A percentile compares a stretch with the other conserved stretches of the same genome.
These are phyloP conservation scores for Tachuris rubrigastra DNA, from an alignment of 2,113 vertebrate genomes.

Conservation along the genomic window DNA sequence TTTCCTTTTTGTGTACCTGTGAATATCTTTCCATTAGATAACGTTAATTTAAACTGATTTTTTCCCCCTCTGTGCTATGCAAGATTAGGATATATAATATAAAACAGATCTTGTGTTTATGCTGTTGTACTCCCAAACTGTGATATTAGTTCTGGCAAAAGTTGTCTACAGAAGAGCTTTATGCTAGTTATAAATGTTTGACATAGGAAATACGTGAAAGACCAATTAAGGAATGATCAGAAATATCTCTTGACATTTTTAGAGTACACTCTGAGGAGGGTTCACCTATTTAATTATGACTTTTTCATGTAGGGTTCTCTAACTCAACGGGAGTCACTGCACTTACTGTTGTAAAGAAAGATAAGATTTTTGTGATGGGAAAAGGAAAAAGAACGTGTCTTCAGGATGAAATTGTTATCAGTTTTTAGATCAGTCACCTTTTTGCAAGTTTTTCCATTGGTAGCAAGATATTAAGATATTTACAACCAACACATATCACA, in stretches of 20 bases:
- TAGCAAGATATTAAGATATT: constrained; percentile 27
- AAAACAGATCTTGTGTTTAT: neutral
- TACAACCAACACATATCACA: constrained; percentile 11
- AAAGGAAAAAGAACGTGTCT: neutral
- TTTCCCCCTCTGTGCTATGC: neutral
- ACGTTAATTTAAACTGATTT: neutral
- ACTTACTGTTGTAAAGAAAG: neutral
- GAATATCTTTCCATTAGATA: neutral
- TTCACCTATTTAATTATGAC: constrained; percentile 21
- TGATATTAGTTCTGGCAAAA: neutral
- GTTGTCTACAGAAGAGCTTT: constrained; percentile 1
- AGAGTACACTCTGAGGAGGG: neutral
- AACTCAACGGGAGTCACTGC: neutral
- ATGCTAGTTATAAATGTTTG: neutral
- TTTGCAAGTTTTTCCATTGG: neutral
- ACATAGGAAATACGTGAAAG: constrained; percentile 1
- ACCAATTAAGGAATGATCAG: constrained; percentile 19
- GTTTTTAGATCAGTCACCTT: neutral
- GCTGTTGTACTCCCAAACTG: neutral
- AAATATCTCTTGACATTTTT: constrained; percentile 48
- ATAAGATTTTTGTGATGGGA: neutral
- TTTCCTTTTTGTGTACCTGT: neutral
- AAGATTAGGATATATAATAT: neutral
- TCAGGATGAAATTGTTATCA: neutral
- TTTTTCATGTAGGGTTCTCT: neutral